Percentiles rank a stretch among this genome's conserved stretches.
Evolutionary conservation across 2,888 invertebrate species (phyloP).

Genomic region (Mimas tiliae): DNA sequence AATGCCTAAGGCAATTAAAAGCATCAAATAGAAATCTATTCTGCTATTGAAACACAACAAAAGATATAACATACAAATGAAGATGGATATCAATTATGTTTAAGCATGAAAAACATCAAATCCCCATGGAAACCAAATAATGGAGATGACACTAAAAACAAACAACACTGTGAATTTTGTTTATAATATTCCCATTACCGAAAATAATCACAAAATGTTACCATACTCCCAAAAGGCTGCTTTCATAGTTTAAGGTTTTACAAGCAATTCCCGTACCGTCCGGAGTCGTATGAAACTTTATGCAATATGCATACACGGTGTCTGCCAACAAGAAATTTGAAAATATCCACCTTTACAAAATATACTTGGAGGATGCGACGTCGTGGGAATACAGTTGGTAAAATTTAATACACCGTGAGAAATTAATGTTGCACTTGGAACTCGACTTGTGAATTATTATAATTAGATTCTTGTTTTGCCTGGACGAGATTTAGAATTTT

Average conservation of each 20-base stretch:
- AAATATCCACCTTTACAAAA: slow-evolving; percentile 30
- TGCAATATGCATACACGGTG: slow-evolving; percentile 24
- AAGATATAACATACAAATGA: not conserved
- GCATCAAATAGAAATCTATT: no score
- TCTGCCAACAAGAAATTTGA: slow-evolving; percentile 26
- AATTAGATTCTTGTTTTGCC: not conserved
- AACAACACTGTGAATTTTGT: not conserved
- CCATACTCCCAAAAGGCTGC: slow-evolving; percentile 37
- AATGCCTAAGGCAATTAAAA: no score
- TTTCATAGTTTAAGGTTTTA: slow-evolving; percentile 43
- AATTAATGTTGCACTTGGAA: slow-evolving; percentile 41
- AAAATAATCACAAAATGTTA: slow-evolving; percentile 10
- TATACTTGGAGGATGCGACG: slow-evolving; percentile 30
- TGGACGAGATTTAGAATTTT: not conserved
- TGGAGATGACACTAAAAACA: not conserved
- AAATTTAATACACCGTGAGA: slow-evolving; percentile 48
- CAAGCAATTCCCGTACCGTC: slow-evolving; percentile 30
- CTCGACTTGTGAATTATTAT: slow-evolving; percentile 30
- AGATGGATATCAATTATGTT: not conserved
- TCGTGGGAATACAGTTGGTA: slow-evolving; percentile 47
- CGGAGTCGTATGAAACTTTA: not conserved
- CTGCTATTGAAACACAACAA: not conserved
- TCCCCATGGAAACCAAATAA: not conserved
- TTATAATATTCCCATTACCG: not conserved
- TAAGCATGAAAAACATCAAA: not conserved